Evolutionary conservation across 2,888 invertebrate species (phyloP).

Genomic region (Spatulosminthurus flaviceps): DNA sequence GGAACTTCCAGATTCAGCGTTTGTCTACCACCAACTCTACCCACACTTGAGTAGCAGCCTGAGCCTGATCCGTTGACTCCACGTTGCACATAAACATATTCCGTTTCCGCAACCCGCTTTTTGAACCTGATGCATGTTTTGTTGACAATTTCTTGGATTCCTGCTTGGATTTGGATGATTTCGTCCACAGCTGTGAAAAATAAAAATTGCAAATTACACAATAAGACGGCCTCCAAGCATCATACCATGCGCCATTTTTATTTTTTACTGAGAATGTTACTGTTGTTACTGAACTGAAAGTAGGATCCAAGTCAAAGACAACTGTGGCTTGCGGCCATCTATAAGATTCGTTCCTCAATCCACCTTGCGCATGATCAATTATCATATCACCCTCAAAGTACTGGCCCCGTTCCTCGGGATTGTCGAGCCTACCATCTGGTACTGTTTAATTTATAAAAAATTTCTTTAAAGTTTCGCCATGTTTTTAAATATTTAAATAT

Average conservation of each 20-base stretch:
- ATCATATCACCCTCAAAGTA: conserved; percentile 56
- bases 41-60: conserved; percentile 51
- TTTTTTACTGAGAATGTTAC: not conserved
- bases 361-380: conserved; percentile 50
- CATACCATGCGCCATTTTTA: no score
- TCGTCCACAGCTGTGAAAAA: conserved; percentile 61
- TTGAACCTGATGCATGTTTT: conserved; percentile 54
- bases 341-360: conserved; percentile 39
- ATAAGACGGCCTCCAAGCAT: no score
- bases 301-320: conserved; percentile 43
- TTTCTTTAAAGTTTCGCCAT: no score
- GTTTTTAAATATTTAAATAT: no score
- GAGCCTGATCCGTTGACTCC: not conserved
- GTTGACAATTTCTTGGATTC: conserved; percentile 50
- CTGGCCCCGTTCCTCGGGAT: conserved; percentile 51
- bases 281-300: conserved; percentile 52
- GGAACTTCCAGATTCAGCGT: conserved; percentile 44
- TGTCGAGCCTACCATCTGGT: conserved; percentile 30
- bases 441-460: not conserved
- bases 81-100: conserved; percentile 41
- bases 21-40: conserved; percentile 48
- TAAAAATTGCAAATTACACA: not conserved
- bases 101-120: conserved; percentile 25
- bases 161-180: conserved; percentile 40
- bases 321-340: conserved; percentile 51